Conservation (phyloP, 1,140 invertebrate genomes). For the Bombus vancouverensis region DNA sequence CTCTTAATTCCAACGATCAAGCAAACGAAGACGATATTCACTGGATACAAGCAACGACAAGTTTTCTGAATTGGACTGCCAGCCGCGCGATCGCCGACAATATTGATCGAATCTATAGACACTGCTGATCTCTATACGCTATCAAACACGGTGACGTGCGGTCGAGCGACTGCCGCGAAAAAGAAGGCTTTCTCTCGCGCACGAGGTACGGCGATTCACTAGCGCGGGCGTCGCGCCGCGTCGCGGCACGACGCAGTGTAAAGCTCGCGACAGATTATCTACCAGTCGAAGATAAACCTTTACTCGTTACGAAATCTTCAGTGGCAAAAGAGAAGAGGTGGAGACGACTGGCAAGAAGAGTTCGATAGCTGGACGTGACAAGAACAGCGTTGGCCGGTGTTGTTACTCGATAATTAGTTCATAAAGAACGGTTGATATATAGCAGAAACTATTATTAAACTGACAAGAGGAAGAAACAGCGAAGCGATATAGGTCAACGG, state of each 20-base stretch:
- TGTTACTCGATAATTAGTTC: neutral
- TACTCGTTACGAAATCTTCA: slow-evolving; percentile 20
- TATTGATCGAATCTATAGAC: too few species aligned
- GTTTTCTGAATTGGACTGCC: too few species aligned
- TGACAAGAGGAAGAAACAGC: neutral
- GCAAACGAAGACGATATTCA: too few species aligned
- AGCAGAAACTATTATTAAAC: neutral
- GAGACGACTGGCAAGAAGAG: neutral
- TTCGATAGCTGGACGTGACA: neutral
- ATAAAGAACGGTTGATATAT: neutral
- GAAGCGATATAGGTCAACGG: neutral
- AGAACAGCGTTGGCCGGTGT: neutral
- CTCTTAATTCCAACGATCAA: too few species aligned
- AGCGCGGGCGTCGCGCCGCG: neutral
- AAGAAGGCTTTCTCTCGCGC: neutral
- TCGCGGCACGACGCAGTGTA: neutral
- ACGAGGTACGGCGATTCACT: neutral
- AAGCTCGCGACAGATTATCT: slow-evolving; percentile 32
- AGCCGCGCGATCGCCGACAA: too few species aligned
- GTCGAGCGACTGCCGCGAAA: too few species aligned
- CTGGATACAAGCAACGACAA: too few species aligned
- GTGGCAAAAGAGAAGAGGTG: too few species aligned
- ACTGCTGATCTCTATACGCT: too few species aligned
- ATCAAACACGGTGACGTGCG: too few species aligned
- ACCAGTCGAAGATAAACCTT: slow-evolving; percentile 32